Conservation (phyloP, 2,113 vertebrate genomes). For the Isichthys henryi region DNA sequence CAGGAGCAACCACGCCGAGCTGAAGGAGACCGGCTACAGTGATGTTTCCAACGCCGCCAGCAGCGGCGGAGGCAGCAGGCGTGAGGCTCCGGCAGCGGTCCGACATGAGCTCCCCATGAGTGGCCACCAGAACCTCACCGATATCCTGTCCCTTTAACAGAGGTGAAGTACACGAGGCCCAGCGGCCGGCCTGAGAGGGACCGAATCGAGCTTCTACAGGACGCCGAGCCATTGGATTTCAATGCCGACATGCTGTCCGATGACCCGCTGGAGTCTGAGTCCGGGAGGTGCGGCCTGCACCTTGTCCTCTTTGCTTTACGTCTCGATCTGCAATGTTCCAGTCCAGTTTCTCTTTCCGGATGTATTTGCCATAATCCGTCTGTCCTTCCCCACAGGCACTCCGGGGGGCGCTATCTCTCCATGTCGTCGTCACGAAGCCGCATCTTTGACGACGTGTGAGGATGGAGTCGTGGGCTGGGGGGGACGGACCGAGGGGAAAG, state of each 20-base stretch:
- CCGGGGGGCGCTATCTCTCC: constrained; percentile 84
- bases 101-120: background rate
- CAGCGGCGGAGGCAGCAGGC: constrained; percentile 42
- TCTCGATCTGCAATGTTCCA: background rate
- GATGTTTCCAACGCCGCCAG: constrained; percentile 47
- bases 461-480: background rate
- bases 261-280: constrained; percentile 69
- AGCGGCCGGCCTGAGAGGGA: constrained; percentile 75
- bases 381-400: constrained; percentile 55
- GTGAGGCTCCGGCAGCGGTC: constrained; percentile 51
- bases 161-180: constrained; percentile 76
- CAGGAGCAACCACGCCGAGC: constrained; percentile 70
- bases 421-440: constrained; percentile 79
- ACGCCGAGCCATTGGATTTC: constrained; percentile 88
- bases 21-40: constrained; percentile 80
- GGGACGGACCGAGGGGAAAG: background rate
- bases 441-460: constrained; percentile 89
- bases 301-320: background rate
- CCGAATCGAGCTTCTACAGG: constrained; percentile 84
- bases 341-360: background rate
- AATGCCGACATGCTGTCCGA: constrained; percentile 76
- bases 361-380: background rate
- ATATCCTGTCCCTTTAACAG: constrained; percentile 36
- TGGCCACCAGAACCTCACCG: background rate
- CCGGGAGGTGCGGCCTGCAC: constrained; percentile 63